Evolutionary conservation across 2,888 invertebrate species (phyloP).

Genomic region (Cephus pulcher): DNA sequence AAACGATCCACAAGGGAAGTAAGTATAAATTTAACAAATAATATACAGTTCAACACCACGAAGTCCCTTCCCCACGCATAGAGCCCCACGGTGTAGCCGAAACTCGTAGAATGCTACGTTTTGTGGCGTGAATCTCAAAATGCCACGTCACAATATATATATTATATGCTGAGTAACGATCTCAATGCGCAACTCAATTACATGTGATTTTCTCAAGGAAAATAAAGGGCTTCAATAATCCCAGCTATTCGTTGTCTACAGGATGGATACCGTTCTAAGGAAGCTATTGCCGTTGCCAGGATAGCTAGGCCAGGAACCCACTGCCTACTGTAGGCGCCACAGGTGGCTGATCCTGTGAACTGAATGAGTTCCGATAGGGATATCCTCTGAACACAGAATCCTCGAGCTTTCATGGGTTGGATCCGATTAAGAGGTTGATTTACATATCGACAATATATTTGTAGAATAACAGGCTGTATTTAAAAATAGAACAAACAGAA

Average conservation of each 20-base stretch:
- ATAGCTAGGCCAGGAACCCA: neutral
- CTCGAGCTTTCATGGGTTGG: neutral
- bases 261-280: neutral
- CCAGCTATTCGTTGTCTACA: neutral
- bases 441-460: neutral
- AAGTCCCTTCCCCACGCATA: too few relatives aligned
- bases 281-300: neutral
- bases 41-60: too few relatives aligned
- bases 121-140: too few relatives aligned
- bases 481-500: neutral
- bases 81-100: too few relatives aligned
- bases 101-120: too few relatives aligned
- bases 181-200: neutral
- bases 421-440: neutral
- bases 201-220: neutral
- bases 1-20: too few relatives aligned
- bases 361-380: neutral
- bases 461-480: neutral
- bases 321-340: neutral
- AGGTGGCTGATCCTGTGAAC: neutral
- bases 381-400: neutral
- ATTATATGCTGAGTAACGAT: neutral
- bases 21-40: too few relatives aligned
- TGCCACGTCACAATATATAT: too few relatives aligned
- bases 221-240: neutral